These are phyloP conservation scores for Mythimna loreyi DNA, from an alignment of 2,888 invertebrate species.

Conservation along the genomic window DNA sequence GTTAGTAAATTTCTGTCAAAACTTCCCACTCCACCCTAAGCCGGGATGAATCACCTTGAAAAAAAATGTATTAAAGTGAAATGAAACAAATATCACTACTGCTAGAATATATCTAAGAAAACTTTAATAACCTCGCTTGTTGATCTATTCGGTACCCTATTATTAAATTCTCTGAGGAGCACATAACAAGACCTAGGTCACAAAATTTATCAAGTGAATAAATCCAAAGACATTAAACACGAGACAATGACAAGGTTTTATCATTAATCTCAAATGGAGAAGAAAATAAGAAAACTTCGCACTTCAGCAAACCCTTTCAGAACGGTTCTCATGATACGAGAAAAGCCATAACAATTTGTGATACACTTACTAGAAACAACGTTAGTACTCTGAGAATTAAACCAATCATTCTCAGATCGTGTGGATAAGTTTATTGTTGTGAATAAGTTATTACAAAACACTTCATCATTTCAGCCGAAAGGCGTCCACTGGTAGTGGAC, in stretches of 20 bases:
- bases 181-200: slow-evolving; percentile 5
- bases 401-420: not conserved
- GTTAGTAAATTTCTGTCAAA: too few species aligned
- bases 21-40: too few species aligned
- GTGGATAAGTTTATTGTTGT: slow-evolving; percentile 14
- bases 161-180: not conserved
- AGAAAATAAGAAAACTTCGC: slow-evolving; percentile 44
- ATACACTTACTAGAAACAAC: slow-evolving; percentile 23
- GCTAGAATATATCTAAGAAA: too few species aligned
- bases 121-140: too few species aligned
- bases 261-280: slow-evolving; percentile 32
- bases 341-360: slow-evolving; percentile 25
- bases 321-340: slow-evolving; percentile 10
- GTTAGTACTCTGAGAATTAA: slow-evolving; percentile 21
- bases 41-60: too few species aligned
- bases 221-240: slow-evolving; percentile 1
- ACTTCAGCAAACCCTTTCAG: slow-evolving; percentile 23
- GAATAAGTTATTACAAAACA: slow-evolving; percentile 18
- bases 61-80: too few species aligned
- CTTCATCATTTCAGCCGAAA: too few species aligned
- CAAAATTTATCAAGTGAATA: slow-evolving; percentile 11
- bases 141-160: not conserved
- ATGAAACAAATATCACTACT: too few species aligned
- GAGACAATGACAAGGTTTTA: slow-evolving; percentile 16
- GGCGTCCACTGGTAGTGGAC: too few species aligned